Percentiles rank a stretch among this genome's conserved stretches.
These are phyloP conservation scores for Neodontobutis hainanensis DNA, from an alignment of 2,113 vertebrate genomes.

Conservation along the genomic window DNA sequence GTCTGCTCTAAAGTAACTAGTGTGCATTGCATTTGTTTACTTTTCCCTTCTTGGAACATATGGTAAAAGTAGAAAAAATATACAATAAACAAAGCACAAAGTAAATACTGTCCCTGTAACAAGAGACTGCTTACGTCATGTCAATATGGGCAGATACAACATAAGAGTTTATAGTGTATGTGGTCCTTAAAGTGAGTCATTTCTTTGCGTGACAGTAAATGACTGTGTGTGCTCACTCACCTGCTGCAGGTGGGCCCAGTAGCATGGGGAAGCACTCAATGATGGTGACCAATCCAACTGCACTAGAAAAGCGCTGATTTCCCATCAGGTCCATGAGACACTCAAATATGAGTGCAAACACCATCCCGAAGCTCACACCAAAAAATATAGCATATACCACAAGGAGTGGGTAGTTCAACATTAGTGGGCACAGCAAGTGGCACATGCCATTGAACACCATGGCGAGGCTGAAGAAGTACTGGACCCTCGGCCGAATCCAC, in stretches of 20 bases:
- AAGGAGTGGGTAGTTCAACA: conserved; percentile 68
- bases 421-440: conserved; percentile 84
- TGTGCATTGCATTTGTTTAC: background rate
- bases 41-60: background rate
- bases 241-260: conserved; percentile 84
- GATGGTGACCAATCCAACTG: conserved; percentile 83
- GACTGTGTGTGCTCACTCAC: conserved; percentile 63
- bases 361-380: conserved; percentile 81
- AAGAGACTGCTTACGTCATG: no score
- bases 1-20: conserved; percentile 10
- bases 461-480: conserved; percentile 83
- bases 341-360: conserved; percentile 84
- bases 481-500: conserved; percentile 79
- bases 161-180: no score
- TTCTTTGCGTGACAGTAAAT: background rate
- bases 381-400: conserved; percentile 75
- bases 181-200: background rate
- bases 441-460: conserved; percentile 80
- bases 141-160: no score
- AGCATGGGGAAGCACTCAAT: conserved; percentile 82
- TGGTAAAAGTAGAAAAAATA: background rate
- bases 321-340: conserved; percentile 86
- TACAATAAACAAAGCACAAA: conserved; percentile 8
- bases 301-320: conserved; percentile 76
- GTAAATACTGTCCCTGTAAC: conserved; percentile 4